Evolutionary conservation across 2,113 vertebrate species (phyloP), one percentile per base, ranked within the genome.

Genomic region (Campylomormyrus tamandua): DNA sequence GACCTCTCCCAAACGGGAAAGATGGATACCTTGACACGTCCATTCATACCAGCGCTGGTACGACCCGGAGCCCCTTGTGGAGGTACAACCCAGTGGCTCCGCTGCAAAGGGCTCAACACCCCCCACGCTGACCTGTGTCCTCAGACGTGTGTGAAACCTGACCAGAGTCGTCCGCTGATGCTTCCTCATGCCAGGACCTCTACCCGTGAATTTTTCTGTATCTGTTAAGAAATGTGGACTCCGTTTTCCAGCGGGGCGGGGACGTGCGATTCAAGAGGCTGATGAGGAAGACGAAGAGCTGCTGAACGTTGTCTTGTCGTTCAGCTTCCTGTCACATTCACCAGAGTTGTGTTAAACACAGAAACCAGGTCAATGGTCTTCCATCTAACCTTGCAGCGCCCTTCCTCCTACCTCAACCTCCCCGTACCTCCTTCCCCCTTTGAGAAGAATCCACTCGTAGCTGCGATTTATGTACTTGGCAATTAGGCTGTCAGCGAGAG

Each of bases 401-500:
- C 35, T 42, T 42, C 39, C 13, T 19, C 74, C 74, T 42, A 5
- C 5, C 13, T 19, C 35, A 11, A 13, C n/a, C 3, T 70, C 35
- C 35, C 74, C 2, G 6, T 19, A 17, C 17, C 35, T 39, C 74
- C 74, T 80, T 80, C 31, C 74, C 35, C 15, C 35, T 24, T 88
- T 17, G 46, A 89, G 83, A 89, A 31, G 45, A 77, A 80, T 89
- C 48, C 46, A 39, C 66, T 58, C 21, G 1, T 49, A 9, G 45
- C 7, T 39, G 46, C 35, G 4, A 80, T 89, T 70, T 70, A 50
- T 48, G 45, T 70, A 80, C 66, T 77, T 80, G 35, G 2, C 66
- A 66, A 50, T 89, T 89, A 89, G 45, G n/a, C 88, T 89, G 66
- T 89, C 88, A 89, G 45, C 48, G 3, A 45, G 31, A 27, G 62